Percentiles rank a stretch among this genome's conserved stretches.
These are phyloP conservation scores for Corythornis madagascariensis DNA, from an alignment of 2,113 vertebrate species.

Conservation along the genomic window DNA sequence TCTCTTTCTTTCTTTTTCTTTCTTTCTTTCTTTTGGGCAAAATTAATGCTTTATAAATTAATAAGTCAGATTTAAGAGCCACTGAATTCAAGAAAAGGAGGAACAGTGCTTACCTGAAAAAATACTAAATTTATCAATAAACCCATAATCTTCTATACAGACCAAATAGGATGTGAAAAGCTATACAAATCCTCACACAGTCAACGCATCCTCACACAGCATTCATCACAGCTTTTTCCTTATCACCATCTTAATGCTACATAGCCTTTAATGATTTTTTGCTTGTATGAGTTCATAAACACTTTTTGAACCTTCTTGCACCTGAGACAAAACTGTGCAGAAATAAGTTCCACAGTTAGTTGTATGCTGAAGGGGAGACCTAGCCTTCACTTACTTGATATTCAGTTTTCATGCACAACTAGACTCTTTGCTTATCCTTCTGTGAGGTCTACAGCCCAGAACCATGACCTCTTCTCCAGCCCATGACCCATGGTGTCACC, in stretches of 20 bases:
- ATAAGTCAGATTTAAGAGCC: background rate
- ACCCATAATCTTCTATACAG: background rate
- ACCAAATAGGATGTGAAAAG: background rate
- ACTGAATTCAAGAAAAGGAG: background rate
- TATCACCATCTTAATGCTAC: background rate
- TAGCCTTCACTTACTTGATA: background rate
- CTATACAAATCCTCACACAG: background rate
- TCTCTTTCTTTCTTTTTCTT: fast-evolving
- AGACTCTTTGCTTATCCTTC: background rate
- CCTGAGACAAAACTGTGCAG: background rate
- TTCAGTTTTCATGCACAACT: fast-evolving
- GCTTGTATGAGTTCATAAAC: background rate
- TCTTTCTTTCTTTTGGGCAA: background rate
- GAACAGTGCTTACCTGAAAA: background rate
- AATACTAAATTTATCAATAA: background rate
- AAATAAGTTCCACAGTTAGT: background rate
- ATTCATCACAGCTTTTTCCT: background rate
- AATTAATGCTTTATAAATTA: background rate
- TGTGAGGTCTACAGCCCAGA: background rate
- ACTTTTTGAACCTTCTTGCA: background rate
- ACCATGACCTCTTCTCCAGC: background rate
- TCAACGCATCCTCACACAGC: background rate
- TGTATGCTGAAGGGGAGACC: background rate
- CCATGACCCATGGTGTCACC: background rate
- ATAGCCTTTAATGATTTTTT: background rate